Percentiles rank a stretch among this genome's conserved stretches.
Conservation (phyloP, 1,140 invertebrate genomes). For the Drosophila sulfurigaster region DNA sequence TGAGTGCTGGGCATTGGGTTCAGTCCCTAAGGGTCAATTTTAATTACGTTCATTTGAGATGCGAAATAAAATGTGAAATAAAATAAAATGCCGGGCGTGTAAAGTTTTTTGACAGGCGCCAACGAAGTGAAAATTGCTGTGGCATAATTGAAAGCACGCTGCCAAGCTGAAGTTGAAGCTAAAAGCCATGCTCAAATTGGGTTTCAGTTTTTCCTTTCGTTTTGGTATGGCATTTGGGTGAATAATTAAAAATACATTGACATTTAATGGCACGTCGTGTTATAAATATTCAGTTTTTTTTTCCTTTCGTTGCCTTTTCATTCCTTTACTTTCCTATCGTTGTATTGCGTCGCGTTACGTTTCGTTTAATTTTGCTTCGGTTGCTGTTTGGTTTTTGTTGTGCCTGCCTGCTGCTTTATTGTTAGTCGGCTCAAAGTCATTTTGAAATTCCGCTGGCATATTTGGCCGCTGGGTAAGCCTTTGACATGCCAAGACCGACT, state of each 20-base stretch:
- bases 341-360: not conserved
- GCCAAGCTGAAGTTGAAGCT: conserved; percentile 10
- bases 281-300: conserved; percentile 73
- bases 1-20: conserved; percentile 12
- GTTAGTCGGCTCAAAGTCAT: conserved; percentile 50
- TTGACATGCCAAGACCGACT: conserved; percentile 48
- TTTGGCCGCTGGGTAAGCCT: conserved; percentile 64
- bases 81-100: conserved; percentile 66
- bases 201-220: not conserved
- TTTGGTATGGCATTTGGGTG: conserved; percentile 45
- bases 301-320: conserved; percentile 11
- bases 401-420: conserved; percentile 20
- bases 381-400: conserved; percentile 34
- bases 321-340: conserved; percentile 16
- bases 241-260: conserved; percentile 83
- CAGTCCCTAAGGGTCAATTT: conserved; percentile 78
- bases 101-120: conserved; percentile 76
- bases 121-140: conserved; percentile 79
- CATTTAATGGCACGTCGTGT: conserved; percentile 73
- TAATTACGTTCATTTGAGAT: conserved; percentile 78
- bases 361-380: conserved; percentile 8
- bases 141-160: conserved; percentile 70
- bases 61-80: conserved; percentile 39
- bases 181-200: conserved; percentile 42
- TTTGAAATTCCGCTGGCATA: conserved; percentile 70